Evolutionary conservation across 2,888 invertebrate genomes (phyloP), one percentile per base, ranked within the genome.

Genomic region (Anoplius nigerrimus): DNA sequence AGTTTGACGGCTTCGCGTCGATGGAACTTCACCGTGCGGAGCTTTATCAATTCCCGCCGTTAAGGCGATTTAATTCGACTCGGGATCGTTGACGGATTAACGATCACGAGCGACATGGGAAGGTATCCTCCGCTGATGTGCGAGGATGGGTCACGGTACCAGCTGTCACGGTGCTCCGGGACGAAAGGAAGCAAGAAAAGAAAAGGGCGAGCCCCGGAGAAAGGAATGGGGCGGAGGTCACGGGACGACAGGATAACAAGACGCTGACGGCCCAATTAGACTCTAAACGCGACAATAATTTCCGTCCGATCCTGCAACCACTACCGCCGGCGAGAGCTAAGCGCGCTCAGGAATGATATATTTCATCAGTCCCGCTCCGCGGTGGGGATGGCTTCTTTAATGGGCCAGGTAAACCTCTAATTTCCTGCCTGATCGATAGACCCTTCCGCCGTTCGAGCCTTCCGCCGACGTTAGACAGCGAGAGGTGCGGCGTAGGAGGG

Each of bases 241-340:
- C 53, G 58, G 62, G 69, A 72, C 60, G 76, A 74, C 78, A 72
- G 79, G 80, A 81, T 85, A 87, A 86, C 85, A 83, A 86, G 84
- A 84, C 85, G 83, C 81, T 86, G 86, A 87, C 86, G 83, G 82
- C 76, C 85, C 84, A 88, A 87, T 88, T 87, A 87, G 84, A 80
- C 53, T 84, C 81, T 84, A 85, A 84, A 82, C 79, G 79, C 72
- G 75, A 76, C 68, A 64, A 76, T 76, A 68, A 69, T 71, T 74
- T 66, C 66, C 66, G 24, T 53, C 8, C 51, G 48, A 60, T 46
- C 48, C 48, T n/a, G 16, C 48, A 18, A 16, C 48, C n/a, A 34
- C 34, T 48, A 8, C 16, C 48, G n/a, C 48, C 5, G 48, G 48
- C 48, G 18, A 18, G 48, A 48, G n/a, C 48, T 48, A 18, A 48